Evolutionary conservation across 2,113 vertebrate species (phyloP).

Genomic region (Chaetodon auriga): DNA sequence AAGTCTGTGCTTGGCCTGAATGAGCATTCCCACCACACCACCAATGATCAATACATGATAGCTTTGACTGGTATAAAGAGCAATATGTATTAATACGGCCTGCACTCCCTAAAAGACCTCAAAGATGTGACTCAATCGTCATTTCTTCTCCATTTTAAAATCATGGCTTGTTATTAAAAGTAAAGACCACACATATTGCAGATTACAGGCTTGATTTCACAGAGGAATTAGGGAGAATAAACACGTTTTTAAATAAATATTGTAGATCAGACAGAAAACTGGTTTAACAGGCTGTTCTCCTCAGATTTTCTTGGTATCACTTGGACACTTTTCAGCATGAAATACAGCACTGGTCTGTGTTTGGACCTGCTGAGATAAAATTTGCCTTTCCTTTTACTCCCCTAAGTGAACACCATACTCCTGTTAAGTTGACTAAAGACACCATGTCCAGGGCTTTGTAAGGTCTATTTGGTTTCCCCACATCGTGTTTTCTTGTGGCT

Average conservation of each 20-base stretch:
- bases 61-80: neutral
- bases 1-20: neutral
- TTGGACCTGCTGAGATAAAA: constrained; percentile 76
- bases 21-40: constrained; percentile 20
- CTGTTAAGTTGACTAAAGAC: constrained; percentile 77
- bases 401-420: constrained; percentile 65
- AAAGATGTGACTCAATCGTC: neutral
- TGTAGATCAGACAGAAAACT: constrained; percentile 41
- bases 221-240: constrained; percentile 20
- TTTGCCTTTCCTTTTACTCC: constrained; percentile 68
- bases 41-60: neutral
- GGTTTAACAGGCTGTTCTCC: constrained; percentile 43
- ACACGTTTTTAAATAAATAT: constrained; percentile 34
- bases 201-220: too few relatives aligned
- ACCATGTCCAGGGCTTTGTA: constrained; percentile 81
- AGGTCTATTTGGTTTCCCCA: constrained; percentile 81
- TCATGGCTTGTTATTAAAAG: neutral
- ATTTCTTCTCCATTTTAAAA: neutral
- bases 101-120: neutral
- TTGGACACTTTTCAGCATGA: constrained; percentile 60
- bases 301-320: constrained; percentile 37
- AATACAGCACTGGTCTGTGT: constrained; percentile 70
- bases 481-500: constrained; percentile 83
- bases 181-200: neutral
- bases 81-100: neutral